Base-by-base conservation (phyloP, 2,888 invertebrate species). In the Nesidiocoris tenuis region DNA sequence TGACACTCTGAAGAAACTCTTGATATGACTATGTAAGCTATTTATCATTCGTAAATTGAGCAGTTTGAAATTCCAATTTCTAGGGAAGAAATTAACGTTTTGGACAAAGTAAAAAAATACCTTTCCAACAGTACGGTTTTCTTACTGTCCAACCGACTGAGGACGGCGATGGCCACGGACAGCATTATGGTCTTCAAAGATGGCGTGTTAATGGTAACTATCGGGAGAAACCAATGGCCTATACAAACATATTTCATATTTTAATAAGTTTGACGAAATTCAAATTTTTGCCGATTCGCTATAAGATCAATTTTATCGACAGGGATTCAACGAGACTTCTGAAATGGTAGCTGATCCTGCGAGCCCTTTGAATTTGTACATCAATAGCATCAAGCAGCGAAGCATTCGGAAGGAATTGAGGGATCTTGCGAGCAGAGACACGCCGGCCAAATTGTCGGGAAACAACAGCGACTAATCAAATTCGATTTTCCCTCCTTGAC, bases 181-280 rank as follows among this genome's bases (percentile, higher is more conserved):
- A 72, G 61, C 25, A 63, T 72, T n/a, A 72, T 72, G 63, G 72
- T 72, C n/a, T 72, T 72, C 56, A 61, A 63, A 64, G 39, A 19
- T 21, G 72, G 72, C 22, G 19, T 39, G 17, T 19, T 63, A 7
- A 21, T 72, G 61, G 72, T 72, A 56, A 72, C n/a, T n/a, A n/a
- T n/a, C n/a, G n/a, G n/a, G n/a, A n/a, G n/a, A n/a, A n/a, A n/a
- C n/a, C 9, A 55, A 55, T 9, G 16, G 16, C 55, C 9, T 16
- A 16, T 55, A 55, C 9, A 55, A 55, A n/a, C n/a, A n/a, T n/a
- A n/a, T n/a, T 54, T 16, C 54, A 9, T 54, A 54, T 54, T 16
- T n/a, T n/a, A n/a, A n/a, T n/a, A n/a, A n/a, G n/a, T n/a, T n/a
- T n/a, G n/a, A n/a, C n/a, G n/a, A n/a, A n/a, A n/a, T n/a, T n/a